Conservation (phyloP, 2,888 invertebrate genomes). For the Cephalotes varians region DNA sequence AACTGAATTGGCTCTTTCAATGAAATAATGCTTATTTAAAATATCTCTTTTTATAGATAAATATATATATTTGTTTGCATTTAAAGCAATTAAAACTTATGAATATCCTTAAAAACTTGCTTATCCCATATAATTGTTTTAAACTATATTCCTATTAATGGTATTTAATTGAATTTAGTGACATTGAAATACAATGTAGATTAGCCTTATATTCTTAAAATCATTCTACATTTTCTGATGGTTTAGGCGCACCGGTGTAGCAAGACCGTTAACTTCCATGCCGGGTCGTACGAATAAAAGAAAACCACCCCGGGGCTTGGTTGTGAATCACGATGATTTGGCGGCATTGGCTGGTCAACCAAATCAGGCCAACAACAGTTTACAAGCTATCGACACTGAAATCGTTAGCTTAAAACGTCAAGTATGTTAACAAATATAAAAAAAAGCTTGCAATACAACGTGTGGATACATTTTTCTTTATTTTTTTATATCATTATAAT, state of each 20-base stretch:
- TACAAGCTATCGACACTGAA: slow-evolving; percentile 97
- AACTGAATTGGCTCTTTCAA: slow-evolving; percentile 17
- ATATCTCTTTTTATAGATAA: slow-evolving; percentile 17
- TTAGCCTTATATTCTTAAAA: slow-evolving; percentile 17
- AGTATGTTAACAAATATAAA: slow-evolving; percentile 89
- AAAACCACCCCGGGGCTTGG: slow-evolving; percentile 98
- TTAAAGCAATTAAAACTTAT: slow-evolving; percentile 23
- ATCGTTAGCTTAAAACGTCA: slow-evolving; percentile 97
- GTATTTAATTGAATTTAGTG: slow-evolving; percentile 11
- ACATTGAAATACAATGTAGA: slow-evolving; percentile 30
- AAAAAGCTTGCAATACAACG: slow-evolving; percentile 64
- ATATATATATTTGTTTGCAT: neutral
- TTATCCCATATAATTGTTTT: slow-evolving; percentile 11
- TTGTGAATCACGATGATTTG: slow-evolving; percentile 98
- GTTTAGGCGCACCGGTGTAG: slow-evolving; percentile 87
- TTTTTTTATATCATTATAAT: slow-evolving; percentile 26
- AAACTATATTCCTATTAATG: neutral
- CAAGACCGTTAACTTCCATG: slow-evolving; percentile 86
- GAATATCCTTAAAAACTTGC: slow-evolving; percentile 37
- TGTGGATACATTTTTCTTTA: slow-evolving; percentile 84
- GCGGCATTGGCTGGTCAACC: slow-evolving; percentile 95
- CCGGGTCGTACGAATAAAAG: slow-evolving; percentile 88
- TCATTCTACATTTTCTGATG: slow-evolving; percentile 59
- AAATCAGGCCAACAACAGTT: slow-evolving; percentile 89
- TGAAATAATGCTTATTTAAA: neutral